Percentiles rank a stretch among this genome's conserved stretches.
phyloP scores from a whole-genome alignment of 2,888 invertebrate genomes.

The Drosophila anomelani region DNA sequence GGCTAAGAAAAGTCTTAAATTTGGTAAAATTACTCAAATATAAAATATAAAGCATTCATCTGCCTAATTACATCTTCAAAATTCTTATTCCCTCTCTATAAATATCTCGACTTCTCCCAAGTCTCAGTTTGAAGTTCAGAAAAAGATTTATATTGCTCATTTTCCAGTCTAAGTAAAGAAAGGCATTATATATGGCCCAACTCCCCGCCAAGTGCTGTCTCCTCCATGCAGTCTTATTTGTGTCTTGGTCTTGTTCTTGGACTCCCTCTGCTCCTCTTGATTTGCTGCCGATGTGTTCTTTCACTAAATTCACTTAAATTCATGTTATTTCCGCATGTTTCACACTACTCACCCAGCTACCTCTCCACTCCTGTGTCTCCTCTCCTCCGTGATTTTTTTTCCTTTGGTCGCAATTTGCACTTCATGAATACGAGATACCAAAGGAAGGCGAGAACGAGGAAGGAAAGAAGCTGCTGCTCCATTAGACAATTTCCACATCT shows the following conservation, averaged over 20 bases:
- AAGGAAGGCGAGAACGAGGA: constrained; percentile 8
- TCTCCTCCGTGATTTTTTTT: constrained; percentile 33
- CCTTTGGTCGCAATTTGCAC: constrained; percentile 71
- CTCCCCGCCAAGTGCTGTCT: constrained; percentile 30
- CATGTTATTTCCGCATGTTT: constrained; percentile 76
- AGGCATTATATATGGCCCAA: neutral
- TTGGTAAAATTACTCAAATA: neutral
- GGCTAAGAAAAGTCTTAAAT: neutral
- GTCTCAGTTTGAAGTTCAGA: constrained; percentile 23
- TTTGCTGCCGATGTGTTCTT: constrained; percentile 77
- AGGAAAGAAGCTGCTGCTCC: constrained; percentile 50
- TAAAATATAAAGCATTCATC: neutral
- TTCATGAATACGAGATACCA: constrained; percentile 68
- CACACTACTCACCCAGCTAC: constrained; percentile 51
- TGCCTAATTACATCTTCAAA: constrained; percentile 40
- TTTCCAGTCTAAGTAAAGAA: constrained; percentile 39
- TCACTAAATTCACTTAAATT: constrained; percentile 78
- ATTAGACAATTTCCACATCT: constrained; percentile 76
- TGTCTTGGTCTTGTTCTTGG: neutral
- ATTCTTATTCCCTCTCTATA: constrained; percentile 6
- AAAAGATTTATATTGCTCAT: constrained; percentile 69
- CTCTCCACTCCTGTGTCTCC: constrained; percentile 28
- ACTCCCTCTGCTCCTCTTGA: constrained; percentile 46
- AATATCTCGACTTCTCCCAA: constrained; percentile 23
- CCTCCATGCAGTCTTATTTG: constrained; percentile 32